Base-by-base conservation (phyloP, 2,113 vertebrate species). In the Syrmaticus mikado region DNA sequence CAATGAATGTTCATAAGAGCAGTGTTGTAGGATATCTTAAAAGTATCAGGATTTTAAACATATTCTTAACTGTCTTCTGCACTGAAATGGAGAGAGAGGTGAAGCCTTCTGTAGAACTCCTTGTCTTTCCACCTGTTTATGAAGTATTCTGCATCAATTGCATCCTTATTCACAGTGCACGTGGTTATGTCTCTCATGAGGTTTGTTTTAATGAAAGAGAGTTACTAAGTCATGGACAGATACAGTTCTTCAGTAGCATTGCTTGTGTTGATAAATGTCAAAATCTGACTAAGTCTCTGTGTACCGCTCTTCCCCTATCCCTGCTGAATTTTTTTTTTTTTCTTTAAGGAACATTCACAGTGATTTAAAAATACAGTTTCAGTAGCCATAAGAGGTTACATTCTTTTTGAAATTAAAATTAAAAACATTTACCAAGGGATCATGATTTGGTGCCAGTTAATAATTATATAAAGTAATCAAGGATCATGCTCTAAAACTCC, bases 361-460 rank as follows among this genome's bases (percentile, higher is more conserved):
- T 83, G 67, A 88, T 81, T 93, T 86, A 79, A 91, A 89, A 87
- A 55, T 75, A 71, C 28, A 52, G 17, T 75, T 92, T 90, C 64
- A 83, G 36, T 38, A 68, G 55, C 19, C 58, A 41, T 46, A 87
- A 92, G 90, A 88, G 75, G 8, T 82, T 57, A 79, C 64, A 88
- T 90, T 80, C 1, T n/a, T 92, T 94, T 89, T 85, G 17, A 90
- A 91, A 87, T 83, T n/a, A 83, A 87, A 94, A 91, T 90, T 72
- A 85, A 96, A 88, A 67, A 1, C 40, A 89, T 85, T 93, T 93
- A 75, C 34, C n/a, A 91, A 93, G 48, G 17, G 93, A 89, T 95
- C 45, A 66, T 76, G 71, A 94, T 22, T 86, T 43, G 58, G 50
- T 94, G 89, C 50, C 76, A 87, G 64, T 80, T 94, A 94, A 93